Percentiles rank a stretch among this genome's conserved stretches.
Conservation (phyloP, 2,113 vertebrate species). For the Pelecanus crispus region DNA sequence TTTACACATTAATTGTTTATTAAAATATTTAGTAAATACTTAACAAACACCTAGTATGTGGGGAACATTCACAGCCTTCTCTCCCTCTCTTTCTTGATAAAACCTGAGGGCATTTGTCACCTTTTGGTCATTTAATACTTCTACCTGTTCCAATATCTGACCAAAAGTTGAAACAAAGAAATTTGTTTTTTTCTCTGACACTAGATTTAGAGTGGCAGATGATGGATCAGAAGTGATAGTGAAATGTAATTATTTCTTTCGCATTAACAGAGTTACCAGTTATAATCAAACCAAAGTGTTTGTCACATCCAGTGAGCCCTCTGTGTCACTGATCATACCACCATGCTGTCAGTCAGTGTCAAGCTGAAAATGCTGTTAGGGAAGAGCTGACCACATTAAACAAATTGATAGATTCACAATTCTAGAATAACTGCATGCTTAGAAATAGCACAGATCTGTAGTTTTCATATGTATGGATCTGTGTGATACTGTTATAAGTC, state of each 20-base stretch:
- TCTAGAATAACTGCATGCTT: background rate
- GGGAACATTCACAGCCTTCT: background rate
- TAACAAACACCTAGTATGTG: background rate
- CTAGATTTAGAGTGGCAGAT: background rate
- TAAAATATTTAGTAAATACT: background rate
- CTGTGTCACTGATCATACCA: background rate
- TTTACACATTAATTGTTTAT: background rate
- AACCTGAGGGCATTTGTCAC: background rate
- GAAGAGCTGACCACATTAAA: accelerated
- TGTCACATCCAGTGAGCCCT: background rate
- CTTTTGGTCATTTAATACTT: background rate
- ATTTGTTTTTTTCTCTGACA: background rate
- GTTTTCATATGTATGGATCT: background rate
- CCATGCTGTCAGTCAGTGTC: background rate
- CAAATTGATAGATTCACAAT: background rate
- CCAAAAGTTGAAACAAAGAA: background rate
- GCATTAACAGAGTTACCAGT: background rate
- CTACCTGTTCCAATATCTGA: background rate
- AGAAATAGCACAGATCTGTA: background rate
- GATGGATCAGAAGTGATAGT: background rate
- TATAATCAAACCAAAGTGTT: background rate
- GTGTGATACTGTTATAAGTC: background rate
- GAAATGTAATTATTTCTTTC: background rate
- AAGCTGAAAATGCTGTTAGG: background rate
- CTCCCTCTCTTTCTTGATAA: background rate